Conservation (phyloP, 2,797 vertebrate species). For the Artibeus jamaicensis region DNA sequence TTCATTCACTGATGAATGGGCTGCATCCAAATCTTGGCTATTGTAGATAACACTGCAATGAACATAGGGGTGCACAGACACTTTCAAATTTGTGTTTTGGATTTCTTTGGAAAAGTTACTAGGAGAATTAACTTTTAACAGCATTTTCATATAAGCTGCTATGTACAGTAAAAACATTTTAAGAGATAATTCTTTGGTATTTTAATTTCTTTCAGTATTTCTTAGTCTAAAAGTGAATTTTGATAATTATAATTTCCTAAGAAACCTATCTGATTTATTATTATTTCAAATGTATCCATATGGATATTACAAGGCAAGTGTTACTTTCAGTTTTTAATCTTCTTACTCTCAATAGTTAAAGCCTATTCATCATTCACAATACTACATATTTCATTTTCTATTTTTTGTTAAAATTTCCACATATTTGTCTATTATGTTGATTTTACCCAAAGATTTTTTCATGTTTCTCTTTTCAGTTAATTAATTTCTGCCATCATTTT, state of each 20-base stretch:
- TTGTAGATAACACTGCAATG: too few species aligned
- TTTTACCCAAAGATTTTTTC: conserved; percentile 57
- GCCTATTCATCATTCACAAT: not conserved
- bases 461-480: conserved; percentile 58
- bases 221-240: not conserved
- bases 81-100: too few species aligned
- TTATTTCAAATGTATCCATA: not conserved
- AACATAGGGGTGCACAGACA: too few species aligned
- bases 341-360: not conserved
- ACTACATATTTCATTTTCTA: conserved; percentile 37
- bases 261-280: conserved; percentile 5
- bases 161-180: not conserved
- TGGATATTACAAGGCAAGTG: not conserved
- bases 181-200: not conserved
- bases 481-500: conserved; percentile 58
- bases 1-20: too few species aligned
- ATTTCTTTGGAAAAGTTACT: not conserved
- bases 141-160: not conserved
- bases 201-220: not conserved
- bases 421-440: conserved; percentile 24
- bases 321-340: not conserved
- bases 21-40: too few species aligned
- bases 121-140: not conserved
- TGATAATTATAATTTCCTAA: conserved; percentile 21
- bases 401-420: conserved; percentile 50